Evolutionary conservation across 53 echinoderm and acorn worm genomes (phyloP), one percentile per base, ranked within the genome.

Genomic region (Actinopyga echinites): DNA sequence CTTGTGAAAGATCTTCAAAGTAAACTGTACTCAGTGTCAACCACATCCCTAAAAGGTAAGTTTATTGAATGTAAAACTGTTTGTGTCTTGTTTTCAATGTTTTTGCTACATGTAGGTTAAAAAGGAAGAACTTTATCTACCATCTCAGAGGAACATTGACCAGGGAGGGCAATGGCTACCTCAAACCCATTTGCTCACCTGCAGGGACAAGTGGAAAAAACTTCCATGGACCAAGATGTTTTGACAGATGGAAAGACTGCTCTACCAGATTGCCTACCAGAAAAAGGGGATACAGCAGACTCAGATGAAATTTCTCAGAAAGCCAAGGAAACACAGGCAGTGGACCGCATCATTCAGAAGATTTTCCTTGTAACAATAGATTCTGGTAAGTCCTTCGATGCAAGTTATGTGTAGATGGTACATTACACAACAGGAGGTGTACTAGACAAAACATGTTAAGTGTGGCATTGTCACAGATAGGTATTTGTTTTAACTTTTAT

Each of bases 291-390:
- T 4, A 68, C 32, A 20, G 7, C 5, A 49, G 49, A 49, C 17
- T 17, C 49, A 49, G 49, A 49, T 49, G 32, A 68, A 34, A 71
- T 71, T 43, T 32, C 71, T 21, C 13, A 78, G 29, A 29, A 78
- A 24, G 55, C 55, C 19, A 56, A 33, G 33, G 52, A 24, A 26
- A 32, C 33, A 53, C 78, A 54, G n/a, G 21, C 56, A 26, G 54
- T 90, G 20, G 93, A 93, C 58, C 56, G 83, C 6, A 85, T 92
- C 82, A 93, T 95, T 17, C 93, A 95, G 85, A 87, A 75, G 30
- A 58, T 95, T 19, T 95, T 95, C 60, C 91, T 91, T 15, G 87
- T 95, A 17, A 95, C 95, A 30, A 87, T 95, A 34, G 93, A 95
- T 77, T 83, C 89, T 57, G 93, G 95, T 95, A 85, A 8, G 30